Evolutionary conservation across 2,888 invertebrate species (phyloP).

Genomic region (Calliopum simillimum): DNA sequence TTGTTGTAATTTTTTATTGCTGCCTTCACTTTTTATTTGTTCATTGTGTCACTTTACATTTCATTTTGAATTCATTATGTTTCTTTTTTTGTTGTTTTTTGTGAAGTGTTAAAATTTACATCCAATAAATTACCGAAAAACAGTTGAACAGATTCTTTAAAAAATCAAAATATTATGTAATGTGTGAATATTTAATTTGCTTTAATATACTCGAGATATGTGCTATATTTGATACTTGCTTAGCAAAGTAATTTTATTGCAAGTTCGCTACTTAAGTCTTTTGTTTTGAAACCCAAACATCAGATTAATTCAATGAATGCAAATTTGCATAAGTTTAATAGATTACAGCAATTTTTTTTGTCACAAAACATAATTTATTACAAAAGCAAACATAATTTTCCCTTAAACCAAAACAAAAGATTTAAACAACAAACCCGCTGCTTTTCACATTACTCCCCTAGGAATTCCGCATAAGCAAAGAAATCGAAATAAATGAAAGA

Average conservation of each 20-base stretch:
- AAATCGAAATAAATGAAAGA: no score
- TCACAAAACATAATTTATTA: background rate
- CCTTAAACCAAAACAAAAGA: conserved; percentile 8
- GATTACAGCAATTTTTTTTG: conserved; percentile 3
- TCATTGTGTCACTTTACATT: no score
- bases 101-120: background rate
- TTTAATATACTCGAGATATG: no score
- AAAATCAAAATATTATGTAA: conserved; percentile 3
- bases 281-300: conserved; percentile 9
- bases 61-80: no score
- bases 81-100: background rate
- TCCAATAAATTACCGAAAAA: background rate
- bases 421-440: conserved; percentile 1
- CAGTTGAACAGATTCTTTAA: no score
- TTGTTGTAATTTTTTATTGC: no score
- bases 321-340: background rate
- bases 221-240: background rate
- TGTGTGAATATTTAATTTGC: no score
- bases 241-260: background rate
- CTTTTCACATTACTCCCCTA: no score
- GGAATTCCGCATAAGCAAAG: no score
- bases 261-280: conserved; percentile 30
- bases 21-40: no score
- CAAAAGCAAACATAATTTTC: no score
- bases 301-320: background rate